A percentile compares a stretch with the other conserved stretches of the same genome.
Conservation (phyloP, 1,140 invertebrate species). For the Heterodera schachtii region DNA sequence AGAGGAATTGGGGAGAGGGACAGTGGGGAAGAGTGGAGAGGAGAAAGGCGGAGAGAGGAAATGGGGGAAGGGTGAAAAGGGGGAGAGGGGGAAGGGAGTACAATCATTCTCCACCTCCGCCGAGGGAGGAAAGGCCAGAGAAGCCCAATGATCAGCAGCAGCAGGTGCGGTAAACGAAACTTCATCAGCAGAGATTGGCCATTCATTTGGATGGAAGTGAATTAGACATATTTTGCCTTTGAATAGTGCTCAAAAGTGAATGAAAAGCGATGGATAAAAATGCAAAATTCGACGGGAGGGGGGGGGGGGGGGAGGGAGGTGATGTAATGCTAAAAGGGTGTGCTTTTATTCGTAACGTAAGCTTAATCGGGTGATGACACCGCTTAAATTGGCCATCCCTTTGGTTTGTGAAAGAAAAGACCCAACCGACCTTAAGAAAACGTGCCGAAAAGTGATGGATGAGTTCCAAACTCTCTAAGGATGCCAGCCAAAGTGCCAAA, state of each 20-base stretch:
- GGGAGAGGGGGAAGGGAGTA: too few relatives aligned
- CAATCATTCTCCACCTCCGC: too few relatives aligned
- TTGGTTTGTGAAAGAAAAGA: background rate
- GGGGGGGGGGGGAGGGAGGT: background rate
- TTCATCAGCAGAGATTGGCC: background rate
- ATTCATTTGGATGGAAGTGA: too few relatives aligned
- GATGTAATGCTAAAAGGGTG: too few relatives aligned
- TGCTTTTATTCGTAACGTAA: too few relatives aligned
- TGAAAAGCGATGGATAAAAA: background rate
- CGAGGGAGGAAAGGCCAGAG: too few relatives aligned
- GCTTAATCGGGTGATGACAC: too few relatives aligned
- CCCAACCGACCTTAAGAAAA: background rate
- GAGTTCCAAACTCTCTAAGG: slow-evolving; percentile 34
- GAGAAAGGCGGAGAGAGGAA: background rate
- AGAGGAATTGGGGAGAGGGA: too few relatives aligned
- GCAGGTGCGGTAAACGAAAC: background rate
- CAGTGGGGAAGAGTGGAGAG: too few relatives aligned
- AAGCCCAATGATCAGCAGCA: background rate
- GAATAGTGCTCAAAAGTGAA: background rate
- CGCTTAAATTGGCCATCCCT: too few relatives aligned
- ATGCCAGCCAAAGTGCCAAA: slow-evolving; percentile 33
- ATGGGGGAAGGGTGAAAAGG: background rate
- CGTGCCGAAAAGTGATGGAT: slow-evolving; percentile 28
- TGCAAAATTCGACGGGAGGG: background rate
- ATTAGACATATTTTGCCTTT: background rate